These are phyloP conservation scores for Semotilus atromaculatus DNA, from an alignment of 2,797 vertebrate genomes.

Conservation along the genomic window DNA sequence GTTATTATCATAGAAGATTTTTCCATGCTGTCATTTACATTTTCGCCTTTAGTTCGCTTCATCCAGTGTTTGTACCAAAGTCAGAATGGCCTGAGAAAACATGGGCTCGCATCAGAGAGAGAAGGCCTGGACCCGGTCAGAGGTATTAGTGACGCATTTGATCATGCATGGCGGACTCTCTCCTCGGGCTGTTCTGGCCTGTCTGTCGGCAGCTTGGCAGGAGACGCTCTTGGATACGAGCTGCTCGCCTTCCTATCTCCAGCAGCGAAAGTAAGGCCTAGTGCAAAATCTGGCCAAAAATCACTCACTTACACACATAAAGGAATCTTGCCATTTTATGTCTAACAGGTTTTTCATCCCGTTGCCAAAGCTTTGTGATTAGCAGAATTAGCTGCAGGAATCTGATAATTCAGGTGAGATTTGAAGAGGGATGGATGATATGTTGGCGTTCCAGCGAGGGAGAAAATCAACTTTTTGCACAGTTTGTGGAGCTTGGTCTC, in stretches of 20 bases:
- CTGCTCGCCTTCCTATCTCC: slow-evolving; percentile 24
- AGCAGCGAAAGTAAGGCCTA: slow-evolving; percentile 27
- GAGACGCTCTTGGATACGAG: slow-evolving; percentile 7
- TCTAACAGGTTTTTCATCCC: slow-evolving; percentile 44
- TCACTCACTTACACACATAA: slow-evolving; percentile 26
- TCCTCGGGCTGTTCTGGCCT: slow-evolving; percentile 55
- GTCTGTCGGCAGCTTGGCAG: slow-evolving; percentile 48
- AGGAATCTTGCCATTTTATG: slow-evolving; percentile 39
- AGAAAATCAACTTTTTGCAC: slow-evolving; percentile 19
- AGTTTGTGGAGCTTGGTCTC: not conserved
- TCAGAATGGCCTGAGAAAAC: slow-evolving; percentile 38
- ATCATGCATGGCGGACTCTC: slow-evolving; percentile 54
- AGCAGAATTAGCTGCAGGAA: slow-evolving; percentile 49
- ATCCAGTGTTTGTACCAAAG: slow-evolving; percentile 13
- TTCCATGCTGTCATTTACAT: slow-evolving; percentile 24
- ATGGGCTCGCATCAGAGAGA: slow-evolving; percentile 50
- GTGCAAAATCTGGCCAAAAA: slow-evolving; percentile 41
- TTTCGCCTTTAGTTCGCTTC: not conserved
- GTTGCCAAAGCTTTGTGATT: slow-evolving; percentile 54
- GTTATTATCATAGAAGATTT: not conserved
- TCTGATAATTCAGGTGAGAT: slow-evolving; percentile 56
- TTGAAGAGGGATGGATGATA: slow-evolving; percentile 33
- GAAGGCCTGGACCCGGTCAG: slow-evolving; percentile 51
- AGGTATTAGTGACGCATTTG: slow-evolving; percentile 57
- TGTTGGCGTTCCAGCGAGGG: not conserved